These are phyloP conservation scores for Gari tellinella DNA, from an alignment of 2,888 invertebrate species.

Conservation along the genomic window DNA sequence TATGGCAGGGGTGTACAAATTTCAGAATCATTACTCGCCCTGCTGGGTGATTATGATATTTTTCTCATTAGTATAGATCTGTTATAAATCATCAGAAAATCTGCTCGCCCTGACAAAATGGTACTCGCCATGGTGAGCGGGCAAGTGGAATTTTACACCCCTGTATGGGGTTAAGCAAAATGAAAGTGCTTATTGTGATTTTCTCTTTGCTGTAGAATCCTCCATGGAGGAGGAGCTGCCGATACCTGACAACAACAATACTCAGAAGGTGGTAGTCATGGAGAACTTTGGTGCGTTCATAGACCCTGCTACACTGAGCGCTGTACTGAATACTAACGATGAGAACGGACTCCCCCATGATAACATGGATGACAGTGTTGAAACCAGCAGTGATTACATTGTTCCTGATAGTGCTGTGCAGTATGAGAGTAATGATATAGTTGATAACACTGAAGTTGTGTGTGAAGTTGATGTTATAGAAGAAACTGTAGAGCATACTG, in stretches of 20 bases:
- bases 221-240: neutral
- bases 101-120: no score
- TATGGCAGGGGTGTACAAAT: no score
- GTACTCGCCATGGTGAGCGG: no score
- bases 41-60: no score
- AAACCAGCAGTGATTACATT: conserved; percentile 21
- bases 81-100: no score
- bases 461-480: neutral
- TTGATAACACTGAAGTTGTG: conserved; percentile 8
- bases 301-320: conserved; percentile 44
- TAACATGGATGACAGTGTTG: conserved; percentile 10
- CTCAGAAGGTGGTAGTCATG: conserved; percentile 49
- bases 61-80: no score
- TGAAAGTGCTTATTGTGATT: no score
- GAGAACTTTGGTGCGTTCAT: conserved; percentile 39
- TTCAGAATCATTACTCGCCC: no score
- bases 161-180: no score
- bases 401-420: conserved; percentile 12
- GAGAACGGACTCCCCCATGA: conserved; percentile 19
- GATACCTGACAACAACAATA: conserved; percentile 39
- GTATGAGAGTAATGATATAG: conserved; percentile 20
- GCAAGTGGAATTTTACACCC: no score
- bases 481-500: conserved; percentile 3
- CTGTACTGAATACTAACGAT: conserved; percentile 34
- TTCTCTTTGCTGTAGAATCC: neutral